Evolutionary conservation across 2,797 vertebrate species (phyloP).

Genomic region (Gouania willdenowi): DNA sequence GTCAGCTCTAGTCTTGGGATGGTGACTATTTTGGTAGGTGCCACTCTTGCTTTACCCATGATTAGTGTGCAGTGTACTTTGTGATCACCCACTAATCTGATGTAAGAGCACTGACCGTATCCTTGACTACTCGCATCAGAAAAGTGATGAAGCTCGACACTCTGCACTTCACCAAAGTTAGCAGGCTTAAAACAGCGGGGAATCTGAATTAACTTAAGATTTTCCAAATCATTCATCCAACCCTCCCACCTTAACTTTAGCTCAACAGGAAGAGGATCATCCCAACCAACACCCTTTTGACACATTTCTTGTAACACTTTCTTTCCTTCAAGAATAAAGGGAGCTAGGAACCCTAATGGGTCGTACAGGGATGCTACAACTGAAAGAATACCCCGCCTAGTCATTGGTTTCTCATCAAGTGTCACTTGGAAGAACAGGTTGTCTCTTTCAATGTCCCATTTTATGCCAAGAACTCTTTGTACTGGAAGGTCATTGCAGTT

Average conservation of each 20-base stretch:
- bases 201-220: conserved; percentile 4
- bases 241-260: conserved; percentile 4
- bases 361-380: conserved; percentile 7
- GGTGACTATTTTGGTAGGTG: conserved; percentile 1
- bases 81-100: conserved; percentile 1
- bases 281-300: conserved; percentile 10
- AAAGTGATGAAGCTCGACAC: conserved; percentile 2
- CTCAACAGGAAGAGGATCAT: conserved; percentile 2
- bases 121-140: neutral
- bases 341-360: conserved; percentile 19
- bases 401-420: conserved; percentile 3
- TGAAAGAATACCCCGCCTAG: neutral
- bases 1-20: conserved; percentile 12
- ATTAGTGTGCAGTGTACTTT: conserved; percentile 8
- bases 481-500: neutral
- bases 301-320: conserved; percentile 25
- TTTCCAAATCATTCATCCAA: conserved; percentile 11
- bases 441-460: neutral
- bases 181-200: conserved; percentile 1
- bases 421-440: neutral
- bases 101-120: neutral
- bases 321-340: conserved; percentile 13
- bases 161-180: neutral
- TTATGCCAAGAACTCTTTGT: neutral
- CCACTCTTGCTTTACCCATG: conserved; percentile 14